These are phyloP conservation scores for Cistogaster globosa DNA, from an alignment of 2,888 invertebrate genomes.

Conservation along the genomic window DNA sequence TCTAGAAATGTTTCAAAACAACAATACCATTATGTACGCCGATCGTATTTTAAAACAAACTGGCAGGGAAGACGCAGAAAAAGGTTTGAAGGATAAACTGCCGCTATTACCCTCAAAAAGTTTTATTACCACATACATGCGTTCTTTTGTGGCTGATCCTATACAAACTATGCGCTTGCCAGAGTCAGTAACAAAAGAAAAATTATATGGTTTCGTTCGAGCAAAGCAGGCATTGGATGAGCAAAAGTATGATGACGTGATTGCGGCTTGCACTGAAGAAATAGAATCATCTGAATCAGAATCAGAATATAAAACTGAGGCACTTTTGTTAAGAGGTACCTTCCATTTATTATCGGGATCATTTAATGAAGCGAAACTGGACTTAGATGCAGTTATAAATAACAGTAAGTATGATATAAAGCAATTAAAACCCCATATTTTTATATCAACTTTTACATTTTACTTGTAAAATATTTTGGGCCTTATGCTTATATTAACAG, in stretches of 20 bases:
- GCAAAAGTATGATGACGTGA: slow-evolving; percentile 90
- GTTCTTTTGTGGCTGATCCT: slow-evolving; percentile 94
- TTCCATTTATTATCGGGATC: slow-evolving; percentile 91
- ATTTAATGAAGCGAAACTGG: slow-evolving; percentile 88
- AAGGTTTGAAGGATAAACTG: slow-evolving; percentile 87
- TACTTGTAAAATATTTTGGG: no score
- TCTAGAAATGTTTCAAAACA: slow-evolving; percentile 93
- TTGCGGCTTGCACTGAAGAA: slow-evolving; percentile 91
- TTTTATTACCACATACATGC: slow-evolving; percentile 93
- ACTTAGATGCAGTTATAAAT: slow-evolving; percentile 88
- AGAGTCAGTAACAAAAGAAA: slow-evolving; percentile 51
- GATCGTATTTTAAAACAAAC: slow-evolving; percentile 93
- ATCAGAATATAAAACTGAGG: slow-evolving; percentile 87
- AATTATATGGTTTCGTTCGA: slow-evolving; percentile 86
- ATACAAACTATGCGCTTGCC: slow-evolving; percentile 85
- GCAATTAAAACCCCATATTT: not conserved
- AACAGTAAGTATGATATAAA: slow-evolving; percentile 80
- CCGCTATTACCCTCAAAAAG: slow-evolving; percentile 92
- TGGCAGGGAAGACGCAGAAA: slow-evolving; percentile 87
- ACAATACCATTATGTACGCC: slow-evolving; percentile 90
- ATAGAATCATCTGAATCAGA: slow-evolving; percentile 86
- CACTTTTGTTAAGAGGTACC: slow-evolving; percentile 91
- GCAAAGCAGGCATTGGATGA: slow-evolving; percentile 88
- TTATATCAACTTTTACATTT: not conserved
- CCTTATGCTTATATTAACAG: no score